phyloP scores from a whole-genome alignment of 2,113 vertebrate genomes.

The Vicugna pacos region DNA sequence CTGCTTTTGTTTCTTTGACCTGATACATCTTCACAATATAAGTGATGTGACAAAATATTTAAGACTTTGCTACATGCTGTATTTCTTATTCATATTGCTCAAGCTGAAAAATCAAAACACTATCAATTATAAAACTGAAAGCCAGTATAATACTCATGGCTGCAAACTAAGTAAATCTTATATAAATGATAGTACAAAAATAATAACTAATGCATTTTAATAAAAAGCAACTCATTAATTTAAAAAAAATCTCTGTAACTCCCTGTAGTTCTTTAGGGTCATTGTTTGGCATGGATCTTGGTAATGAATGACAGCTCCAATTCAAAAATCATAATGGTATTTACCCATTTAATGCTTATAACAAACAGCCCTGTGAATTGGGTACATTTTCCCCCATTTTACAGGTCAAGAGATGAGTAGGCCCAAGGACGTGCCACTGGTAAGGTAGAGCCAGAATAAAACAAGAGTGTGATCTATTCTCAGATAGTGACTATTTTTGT shows the following conservation, averaged over 20 bases:
- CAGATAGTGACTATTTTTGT: neutral
- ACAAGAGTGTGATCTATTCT: neutral
- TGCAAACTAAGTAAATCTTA: conserved; percentile 35
- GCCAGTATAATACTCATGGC: neutral
- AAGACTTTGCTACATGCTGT: neutral
- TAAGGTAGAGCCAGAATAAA: neutral
- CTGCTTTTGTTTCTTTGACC: neutral
- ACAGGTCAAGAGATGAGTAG: neutral
- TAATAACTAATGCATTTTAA: neutral
- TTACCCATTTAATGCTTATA: neutral
- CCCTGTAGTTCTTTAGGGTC: neutral
- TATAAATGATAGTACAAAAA: neutral
- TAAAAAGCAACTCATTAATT: neutral
- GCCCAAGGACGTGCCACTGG: neutral
- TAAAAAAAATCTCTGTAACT: neutral
- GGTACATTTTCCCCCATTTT: neutral
- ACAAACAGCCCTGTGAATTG: neutral
- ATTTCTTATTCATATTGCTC: neutral
- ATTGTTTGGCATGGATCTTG: neutral
- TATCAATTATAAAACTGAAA: conserved; percentile 24
- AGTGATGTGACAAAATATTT: neutral
- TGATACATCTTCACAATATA: neutral
- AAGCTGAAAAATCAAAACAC: conserved; percentile 12
- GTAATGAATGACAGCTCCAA: neutral
- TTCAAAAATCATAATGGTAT: neutral